Evolutionary conservation across 2,888 invertebrate species (phyloP).

Genomic region (Zeuzera pyrina): DNA sequence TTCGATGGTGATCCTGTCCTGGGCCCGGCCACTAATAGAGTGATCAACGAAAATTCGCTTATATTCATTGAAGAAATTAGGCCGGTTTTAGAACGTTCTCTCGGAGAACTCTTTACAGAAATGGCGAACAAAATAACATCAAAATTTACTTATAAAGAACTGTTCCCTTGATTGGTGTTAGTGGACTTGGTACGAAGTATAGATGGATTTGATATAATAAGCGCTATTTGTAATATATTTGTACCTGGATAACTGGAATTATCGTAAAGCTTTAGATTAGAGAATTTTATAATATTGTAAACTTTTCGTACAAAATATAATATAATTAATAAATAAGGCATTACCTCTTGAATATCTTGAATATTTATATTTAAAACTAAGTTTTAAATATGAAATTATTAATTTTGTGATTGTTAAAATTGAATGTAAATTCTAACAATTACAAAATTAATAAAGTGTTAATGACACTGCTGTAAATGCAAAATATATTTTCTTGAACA

Average conservation of each 20-base stretch:
- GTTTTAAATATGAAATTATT: too few relatives aligned
- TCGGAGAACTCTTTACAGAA: conserved; percentile 77
- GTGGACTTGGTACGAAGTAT: too few relatives aligned
- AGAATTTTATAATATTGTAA: too few relatives aligned
- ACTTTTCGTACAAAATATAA: too few relatives aligned
- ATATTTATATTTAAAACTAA: too few relatives aligned
- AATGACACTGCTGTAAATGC: too few relatives aligned
- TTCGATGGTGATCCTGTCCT: conserved; percentile 78
- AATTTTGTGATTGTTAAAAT: too few relatives aligned
- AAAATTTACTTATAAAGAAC: conserved; percentile 78
- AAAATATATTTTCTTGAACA: too few relatives aligned
- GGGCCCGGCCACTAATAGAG: conserved; percentile 77
- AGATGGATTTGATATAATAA: background rate
- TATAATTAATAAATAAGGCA: too few relatives aligned
- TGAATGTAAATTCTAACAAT: background rate
- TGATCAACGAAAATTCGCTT: conserved; percentile 78
- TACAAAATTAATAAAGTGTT: background rate
- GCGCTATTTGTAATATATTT: background rate
- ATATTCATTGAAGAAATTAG: conserved; percentile 78
- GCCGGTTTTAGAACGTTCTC: conserved; percentile 76
- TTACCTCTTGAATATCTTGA: too few relatives aligned
- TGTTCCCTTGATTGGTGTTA: conserved; percentile 69
- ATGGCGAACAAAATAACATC: conserved; percentile 80
- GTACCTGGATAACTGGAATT: background rate
- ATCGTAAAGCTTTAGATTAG: too few relatives aligned